Conservation (phyloP, 1,140 invertebrate genomes). For the Frieseomelitta varia region DNA sequence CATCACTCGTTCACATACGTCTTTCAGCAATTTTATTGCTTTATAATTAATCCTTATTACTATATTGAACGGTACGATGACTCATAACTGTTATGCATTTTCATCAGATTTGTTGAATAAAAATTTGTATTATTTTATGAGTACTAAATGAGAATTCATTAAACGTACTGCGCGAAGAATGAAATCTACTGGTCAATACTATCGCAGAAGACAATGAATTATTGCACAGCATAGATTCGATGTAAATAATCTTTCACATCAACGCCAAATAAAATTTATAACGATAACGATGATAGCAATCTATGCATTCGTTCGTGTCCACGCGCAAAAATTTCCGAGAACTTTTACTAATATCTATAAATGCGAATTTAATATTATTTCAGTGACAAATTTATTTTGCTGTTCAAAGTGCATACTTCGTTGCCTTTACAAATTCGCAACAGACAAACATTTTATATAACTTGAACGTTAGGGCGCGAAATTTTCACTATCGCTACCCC, state of each 20-base stretch:
- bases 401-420: background rate
- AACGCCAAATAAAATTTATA: background rate
- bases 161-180: background rate
- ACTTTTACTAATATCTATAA: no score
- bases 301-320: background rate
- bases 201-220: background rate
- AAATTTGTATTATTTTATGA: constrained; percentile 5
- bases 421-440: background rate
- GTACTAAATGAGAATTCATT: no score
- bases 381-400: no score
- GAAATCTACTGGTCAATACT: background rate
- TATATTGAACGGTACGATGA: constrained; percentile 44
- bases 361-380: no score
- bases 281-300: background rate
- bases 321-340: no score
- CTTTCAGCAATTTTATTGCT: constrained; percentile 8
- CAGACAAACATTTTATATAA: background rate
- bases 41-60: constrained; percentile 26
- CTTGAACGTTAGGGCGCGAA: background rate
- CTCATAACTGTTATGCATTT: background rate
- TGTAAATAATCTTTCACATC: background rate
- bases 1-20: constrained; percentile 4
- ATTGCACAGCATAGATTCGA: background rate
- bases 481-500: background rate
- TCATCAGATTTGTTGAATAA: background rate